Percentiles rank a stretch among this genome's conserved stretches.
phyloP scores from a whole-genome alignment of 2,888 invertebrate genomes.

The Pterostichus niger region DNA sequence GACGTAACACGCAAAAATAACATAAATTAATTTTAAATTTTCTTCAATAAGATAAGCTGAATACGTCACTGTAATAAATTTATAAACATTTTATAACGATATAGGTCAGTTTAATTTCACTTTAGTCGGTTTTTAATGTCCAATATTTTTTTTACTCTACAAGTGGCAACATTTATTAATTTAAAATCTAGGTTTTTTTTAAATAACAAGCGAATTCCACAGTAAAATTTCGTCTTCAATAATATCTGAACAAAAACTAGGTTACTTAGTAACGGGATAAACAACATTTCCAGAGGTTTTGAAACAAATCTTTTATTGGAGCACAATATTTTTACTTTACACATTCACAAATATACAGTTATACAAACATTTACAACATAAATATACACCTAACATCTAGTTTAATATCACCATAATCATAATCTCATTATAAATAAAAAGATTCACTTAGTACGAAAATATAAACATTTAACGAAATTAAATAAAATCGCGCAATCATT shows the following conservation, averaged over 20 bases:
- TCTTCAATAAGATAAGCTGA: constrained; percentile 14
- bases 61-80: constrained; percentile 24
- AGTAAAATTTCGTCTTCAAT: constrained; percentile 1
- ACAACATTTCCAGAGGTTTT: constrained; percentile 25
- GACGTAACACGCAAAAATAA: constrained; percentile 23
- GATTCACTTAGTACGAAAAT: background rate
- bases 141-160: background rate
- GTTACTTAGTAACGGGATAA: constrained; percentile 31
- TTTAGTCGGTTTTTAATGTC: background rate
- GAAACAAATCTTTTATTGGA: background rate
- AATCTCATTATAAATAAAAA: constrained; percentile 9
- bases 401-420: constrained; percentile 34
- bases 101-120: constrained; percentile 15
- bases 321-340: constrained; percentile 15
- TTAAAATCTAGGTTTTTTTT: background rate
- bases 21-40: background rate
- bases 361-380: constrained; percentile 18
- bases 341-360: constrained; percentile 19
- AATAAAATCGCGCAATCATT: too few relatives aligned
- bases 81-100: background rate
- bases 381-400: background rate
- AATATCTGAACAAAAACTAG: constrained; percentile 3
- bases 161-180: constrained; percentile 13
- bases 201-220: background rate
- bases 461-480: background rate